Conservation (phyloP, 2,797 vertebrate species). For the Macropodus opercularis region DNA sequence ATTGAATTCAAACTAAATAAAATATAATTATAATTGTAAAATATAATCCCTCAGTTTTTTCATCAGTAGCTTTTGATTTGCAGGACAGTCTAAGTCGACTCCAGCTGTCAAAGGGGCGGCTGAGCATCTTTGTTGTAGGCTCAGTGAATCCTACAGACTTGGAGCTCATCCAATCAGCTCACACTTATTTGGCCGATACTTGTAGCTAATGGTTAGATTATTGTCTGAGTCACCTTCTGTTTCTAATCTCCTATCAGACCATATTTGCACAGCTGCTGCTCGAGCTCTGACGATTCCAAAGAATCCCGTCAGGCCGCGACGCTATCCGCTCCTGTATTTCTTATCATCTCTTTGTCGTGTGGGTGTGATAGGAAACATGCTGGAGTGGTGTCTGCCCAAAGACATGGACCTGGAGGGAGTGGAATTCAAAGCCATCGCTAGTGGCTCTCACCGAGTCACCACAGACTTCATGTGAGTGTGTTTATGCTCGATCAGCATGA, state of each 20-base stretch:
- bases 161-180: neutral
- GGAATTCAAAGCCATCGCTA: constrained; percentile 97
- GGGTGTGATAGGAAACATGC: constrained; percentile 88
- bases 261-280: constrained; percentile 63
- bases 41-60: neutral
- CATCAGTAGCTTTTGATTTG: neutral
- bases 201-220: constrained; percentile 17
- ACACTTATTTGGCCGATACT: constrained; percentile 4
- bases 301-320: constrained; percentile 18
- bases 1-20: neutral
- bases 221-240: constrained; percentile 56
- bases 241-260: constrained; percentile 35
- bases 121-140: constrained; percentile 4
- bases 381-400: constrained; percentile 96
- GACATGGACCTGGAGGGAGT: constrained; percentile 94
- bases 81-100: constrained; percentile 6
- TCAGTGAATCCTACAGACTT: constrained; percentile 4
- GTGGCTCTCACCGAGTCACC: constrained; percentile 92
- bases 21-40: too few relatives aligned
- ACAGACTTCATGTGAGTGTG: constrained; percentile 93
- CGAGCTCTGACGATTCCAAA: constrained; percentile 23
- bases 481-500: neutral
- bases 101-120: constrained; percentile 17
- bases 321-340: neutral
- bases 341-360: constrained; percentile 20